Percentiles rank a stretch among this genome's conserved stretches.
Conservation (phyloP, 2,888 invertebrate species). For the Drosophila putrida region DNA sequence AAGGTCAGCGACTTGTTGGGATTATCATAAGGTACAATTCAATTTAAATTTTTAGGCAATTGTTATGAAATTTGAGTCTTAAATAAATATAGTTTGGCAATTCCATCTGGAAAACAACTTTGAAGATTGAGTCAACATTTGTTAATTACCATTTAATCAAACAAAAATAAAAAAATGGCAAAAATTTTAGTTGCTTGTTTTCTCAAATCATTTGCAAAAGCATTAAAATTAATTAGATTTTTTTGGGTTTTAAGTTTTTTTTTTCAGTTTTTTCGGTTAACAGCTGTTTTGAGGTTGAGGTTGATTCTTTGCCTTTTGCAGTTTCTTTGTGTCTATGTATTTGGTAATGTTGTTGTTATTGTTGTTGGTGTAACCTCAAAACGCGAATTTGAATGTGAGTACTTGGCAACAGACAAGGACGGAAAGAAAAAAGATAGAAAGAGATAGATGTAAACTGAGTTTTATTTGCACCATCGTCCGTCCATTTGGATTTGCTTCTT, state of each 20-base stretch:
- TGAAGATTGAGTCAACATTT: not conserved
- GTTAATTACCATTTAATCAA: constrained; percentile 6
- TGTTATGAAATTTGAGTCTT: not conserved
- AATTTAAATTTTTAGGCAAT: not conserved
- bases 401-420: constrained; percentile 18
- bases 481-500: constrained; percentile 59
- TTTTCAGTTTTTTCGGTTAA: constrained; percentile 39
- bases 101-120: not conserved
- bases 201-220: constrained; percentile 63
- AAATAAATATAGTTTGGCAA: not conserved
- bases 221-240: constrained; percentile 65
- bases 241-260: too few species aligned
- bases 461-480: constrained; percentile 43
- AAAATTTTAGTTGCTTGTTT: constrained; percentile 14
- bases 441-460: constrained; percentile 13
- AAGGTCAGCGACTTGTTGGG: constrained; percentile 3
- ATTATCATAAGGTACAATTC: not conserved
- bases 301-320: constrained; percentile 67
- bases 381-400: constrained; percentile 62
- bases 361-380: constrained; percentile 65
- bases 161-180: constrained; percentile 4
- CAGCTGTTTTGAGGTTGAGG: constrained; percentile 80
- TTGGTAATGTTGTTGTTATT: constrained; percentile 26
- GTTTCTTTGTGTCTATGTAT: constrained; percentile 36
- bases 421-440: not conserved